Conservation (phyloP, 2,797 vertebrate species). For the Lagodon rhomboides region DNA sequence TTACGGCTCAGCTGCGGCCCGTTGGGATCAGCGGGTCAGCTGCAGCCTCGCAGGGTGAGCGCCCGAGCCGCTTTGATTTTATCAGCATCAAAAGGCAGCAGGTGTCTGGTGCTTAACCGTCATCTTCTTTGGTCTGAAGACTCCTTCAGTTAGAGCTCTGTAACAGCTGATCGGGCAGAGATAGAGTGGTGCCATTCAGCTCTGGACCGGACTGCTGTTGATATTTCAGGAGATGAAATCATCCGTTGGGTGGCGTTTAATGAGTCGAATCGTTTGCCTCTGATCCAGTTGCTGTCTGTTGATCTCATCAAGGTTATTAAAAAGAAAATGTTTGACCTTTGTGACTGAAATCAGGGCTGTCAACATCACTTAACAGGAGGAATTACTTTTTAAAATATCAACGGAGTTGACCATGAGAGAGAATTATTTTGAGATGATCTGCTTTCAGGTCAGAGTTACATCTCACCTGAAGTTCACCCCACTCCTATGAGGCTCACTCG, state of each 20-base stretch:
- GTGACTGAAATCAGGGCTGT: slow-evolving; percentile 3
- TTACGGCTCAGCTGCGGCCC: slow-evolving; percentile 29
- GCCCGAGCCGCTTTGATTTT: slow-evolving; percentile 60
- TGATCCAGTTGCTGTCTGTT: slow-evolving; percentile 10
- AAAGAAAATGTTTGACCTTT: slow-evolving; percentile 25
- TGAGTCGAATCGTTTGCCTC: slow-evolving; percentile 17
- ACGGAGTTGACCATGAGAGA: not conserved
- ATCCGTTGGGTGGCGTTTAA: slow-evolving; percentile 15
- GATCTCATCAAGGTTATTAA: slow-evolving; percentile 34
- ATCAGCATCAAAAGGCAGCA: slow-evolving; percentile 62
- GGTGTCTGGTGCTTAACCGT: slow-evolving; percentile 49
- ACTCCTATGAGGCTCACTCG: slow-evolving; percentile 33
- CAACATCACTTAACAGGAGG: slow-evolving; percentile 7
- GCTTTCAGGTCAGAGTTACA: slow-evolving; percentile 48
- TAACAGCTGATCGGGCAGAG: not conserved
- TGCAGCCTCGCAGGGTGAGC: slow-evolving; percentile 20
- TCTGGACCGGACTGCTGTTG: slow-evolving; percentile 12
- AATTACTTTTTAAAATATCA: slow-evolving; percentile 22
- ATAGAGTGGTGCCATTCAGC: slow-evolving; percentile 3
- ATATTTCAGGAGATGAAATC: slow-evolving; percentile 27
- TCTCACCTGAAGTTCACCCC: slow-evolving; percentile 56
- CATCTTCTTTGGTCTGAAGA: slow-evolving; percentile 35
- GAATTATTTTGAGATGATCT: slow-evolving; percentile 45
- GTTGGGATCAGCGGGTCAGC: slow-evolving; percentile 49
- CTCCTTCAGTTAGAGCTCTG: slow-evolving; percentile 29